phyloP scores from a whole-genome alignment of 37 sponge, comb jelly and placozoan species.

The Beroe forskalii region DNA sequence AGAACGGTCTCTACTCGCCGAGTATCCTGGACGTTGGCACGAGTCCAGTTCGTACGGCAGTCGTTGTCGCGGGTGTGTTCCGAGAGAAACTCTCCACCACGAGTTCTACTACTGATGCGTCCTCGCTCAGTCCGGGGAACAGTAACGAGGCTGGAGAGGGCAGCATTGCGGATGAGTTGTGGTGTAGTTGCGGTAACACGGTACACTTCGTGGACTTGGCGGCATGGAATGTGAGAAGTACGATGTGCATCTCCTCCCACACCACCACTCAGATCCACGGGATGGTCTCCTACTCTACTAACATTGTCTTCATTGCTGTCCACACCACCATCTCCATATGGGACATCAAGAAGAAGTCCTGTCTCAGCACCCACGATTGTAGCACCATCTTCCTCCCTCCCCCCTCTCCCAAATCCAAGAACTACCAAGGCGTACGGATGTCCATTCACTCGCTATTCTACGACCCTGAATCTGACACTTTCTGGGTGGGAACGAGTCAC shows the following conservation, averaged over 20 bases:
- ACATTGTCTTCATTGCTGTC: background rate
- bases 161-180: constrained; percentile 15
- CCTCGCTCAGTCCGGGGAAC: background rate
- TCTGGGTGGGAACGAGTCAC: constrained; percentile 64
- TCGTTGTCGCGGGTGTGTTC: background rate
- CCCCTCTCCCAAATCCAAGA: constrained; percentile 26
- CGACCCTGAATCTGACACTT: background rate
- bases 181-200: constrained; percentile 19
- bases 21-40: constrained; percentile 56
- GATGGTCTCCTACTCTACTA: constrained; percentile 11
- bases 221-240: background rate
- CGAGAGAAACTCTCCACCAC: background rate
- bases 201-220: constrained; percentile 46
- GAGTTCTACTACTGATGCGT: background rate
- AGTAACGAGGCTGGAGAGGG: background rate
- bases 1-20: constrained; percentile 46
- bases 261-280: constrained; percentile 41
- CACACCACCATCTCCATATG: constrained; percentile 43
- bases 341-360: constrained; percentile 35
- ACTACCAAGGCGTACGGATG: constrained; percentile 29
- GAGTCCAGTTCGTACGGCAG: background rate
- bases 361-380: constrained; percentile 41
- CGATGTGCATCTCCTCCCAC: background rate
- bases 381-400: constrained; percentile 59
- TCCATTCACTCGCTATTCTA: constrained; percentile 38